Base-by-base conservation (phyloP, 2,888 invertebrate species). In the Ectropis crepuscularia region DNA sequence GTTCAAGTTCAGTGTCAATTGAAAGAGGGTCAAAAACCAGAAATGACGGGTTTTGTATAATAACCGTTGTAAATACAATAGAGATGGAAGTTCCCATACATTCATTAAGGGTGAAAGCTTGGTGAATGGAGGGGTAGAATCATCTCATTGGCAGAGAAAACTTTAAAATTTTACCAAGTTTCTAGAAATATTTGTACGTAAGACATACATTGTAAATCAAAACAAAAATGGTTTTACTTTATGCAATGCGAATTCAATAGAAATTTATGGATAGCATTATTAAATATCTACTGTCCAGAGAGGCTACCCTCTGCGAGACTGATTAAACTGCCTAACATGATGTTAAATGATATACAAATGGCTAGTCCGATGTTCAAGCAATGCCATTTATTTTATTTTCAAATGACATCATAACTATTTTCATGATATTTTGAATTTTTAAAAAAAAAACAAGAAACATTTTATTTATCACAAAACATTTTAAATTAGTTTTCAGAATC, bases 111-210 rank as follows among this genome's bases (percentile, higher is more conserved):
- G 46, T 41, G 0, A 7, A 28, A 11, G 5, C n/a, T 43, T 6
- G 54, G 46, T 46, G 59, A 59, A 50, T 49, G 9, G 7, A 5
- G 59, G 59, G 54, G 63, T 55, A 63, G 54, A 59, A 41, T 39
- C 7, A 12, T 49, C 6, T 48, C 48, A n/a, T 8, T 43, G 16
- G 8, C 8, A 12, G 16, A 16, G 9, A 42, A 16, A 50, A 46
- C 12, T 6, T 28, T 50, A 28, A 4, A 53, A 45, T 62, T 57
- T 57, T 41, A 43, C 42, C 12, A 53, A 49, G 10, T 39, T 6
- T 53, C 28, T 48, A 28, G 16, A 28, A 28, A 28, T 28, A 28
- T 28, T 4, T 28, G 16, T 28, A n/a, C n/a, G n/a, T 28, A 28
- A 28, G 16, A 28, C 16, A 28, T 28, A 4, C 16, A 28, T 28